Percentiles rank a stretch among this genome's conserved stretches.
Evolutionary conservation across 2,888 invertebrate species (phyloP).

Genomic region (Phania funesta): DNA sequence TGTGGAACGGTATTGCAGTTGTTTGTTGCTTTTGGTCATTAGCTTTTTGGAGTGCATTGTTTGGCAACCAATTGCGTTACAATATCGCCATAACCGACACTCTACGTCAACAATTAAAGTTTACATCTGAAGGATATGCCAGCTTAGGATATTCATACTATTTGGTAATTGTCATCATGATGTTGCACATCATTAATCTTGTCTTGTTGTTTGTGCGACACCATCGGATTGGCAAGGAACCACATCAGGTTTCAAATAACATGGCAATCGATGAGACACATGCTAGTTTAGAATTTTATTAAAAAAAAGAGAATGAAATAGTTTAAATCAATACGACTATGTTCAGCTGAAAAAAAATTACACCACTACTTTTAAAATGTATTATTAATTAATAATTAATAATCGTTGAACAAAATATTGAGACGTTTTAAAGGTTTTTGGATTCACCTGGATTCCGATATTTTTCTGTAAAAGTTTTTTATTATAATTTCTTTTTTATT

Average conservation of each 20-base stretch:
- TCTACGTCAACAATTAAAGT: slow-evolving; percentile 71
- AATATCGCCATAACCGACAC: slow-evolving; percentile 80
- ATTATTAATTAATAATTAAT: too few relatives aligned
- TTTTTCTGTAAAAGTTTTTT: too few relatives aligned
- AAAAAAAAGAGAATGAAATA: background rate
- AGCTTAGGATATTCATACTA: slow-evolving; percentile 81
- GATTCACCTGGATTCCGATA: too few relatives aligned
- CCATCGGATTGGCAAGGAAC: slow-evolving; percentile 59
- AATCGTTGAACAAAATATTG: too few relatives aligned
- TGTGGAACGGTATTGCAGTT: slow-evolving; percentile 83
- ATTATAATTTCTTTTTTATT: too few relatives aligned
- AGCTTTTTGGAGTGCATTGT: slow-evolving; percentile 80
- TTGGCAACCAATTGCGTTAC: slow-evolving; percentile 73
- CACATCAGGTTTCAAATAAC: slow-evolving; percentile 66
- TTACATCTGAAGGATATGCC: slow-evolving; percentile 74
- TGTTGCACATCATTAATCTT: slow-evolving; percentile 72
- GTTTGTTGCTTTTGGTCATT: slow-evolving; percentile 74
- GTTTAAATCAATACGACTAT: too few relatives aligned
- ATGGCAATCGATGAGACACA: slow-evolving; percentile 66
- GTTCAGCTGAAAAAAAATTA: too few relatives aligned
- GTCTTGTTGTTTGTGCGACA: slow-evolving; percentile 75
- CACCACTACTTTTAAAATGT: too few relatives aligned
- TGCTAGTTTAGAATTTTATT: slow-evolving; percentile 68
- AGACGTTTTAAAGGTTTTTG: too few relatives aligned
- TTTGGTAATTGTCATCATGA: slow-evolving; percentile 71